Evolutionary conservation across 1,140 invertebrate genomes (phyloP).

Genomic region (Drosophila nannoptera): DNA sequence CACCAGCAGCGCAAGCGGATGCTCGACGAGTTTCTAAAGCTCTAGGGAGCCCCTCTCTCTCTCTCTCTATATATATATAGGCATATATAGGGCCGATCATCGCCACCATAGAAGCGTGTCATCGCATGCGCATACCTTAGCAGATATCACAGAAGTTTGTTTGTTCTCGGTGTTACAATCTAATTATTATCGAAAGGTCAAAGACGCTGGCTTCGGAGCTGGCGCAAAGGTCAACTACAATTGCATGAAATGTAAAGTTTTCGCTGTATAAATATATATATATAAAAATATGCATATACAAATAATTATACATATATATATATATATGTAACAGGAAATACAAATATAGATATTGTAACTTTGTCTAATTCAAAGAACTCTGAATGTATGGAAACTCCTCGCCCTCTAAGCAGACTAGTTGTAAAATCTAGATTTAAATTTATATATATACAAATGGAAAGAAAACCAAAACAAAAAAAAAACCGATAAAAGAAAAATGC

Average conservation of each 20-base stretch:
- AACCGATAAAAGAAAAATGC: slow-evolving; percentile 31
- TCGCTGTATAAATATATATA: slow-evolving; percentile 52
- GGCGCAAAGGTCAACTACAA: slow-evolving; percentile 52
- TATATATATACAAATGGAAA: slow-evolving; percentile 58
- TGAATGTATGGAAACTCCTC: slow-evolving; percentile 42
- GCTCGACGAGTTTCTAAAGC: slow-evolving; percentile 71
- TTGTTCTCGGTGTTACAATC: slow-evolving; percentile 68
- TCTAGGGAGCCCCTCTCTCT: slow-evolving; percentile 25
- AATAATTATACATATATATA: slow-evolving; percentile 15
- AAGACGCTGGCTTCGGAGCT: slow-evolving; percentile 34
- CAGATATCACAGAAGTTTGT: slow-evolving; percentile 69
- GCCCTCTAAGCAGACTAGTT: slow-evolving; percentile 38
- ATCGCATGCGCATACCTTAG: slow-evolving; percentile 33
- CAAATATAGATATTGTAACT: slow-evolving; percentile 1
- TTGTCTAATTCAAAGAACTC: slow-evolving; percentile 44
- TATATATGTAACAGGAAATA: slow-evolving; percentile 34
- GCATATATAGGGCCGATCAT: not conserved
- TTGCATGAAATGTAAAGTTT: slow-evolving; percentile 66
- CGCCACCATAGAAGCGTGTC: slow-evolving; percentile 2
- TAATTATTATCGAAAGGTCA: slow-evolving; percentile 42
- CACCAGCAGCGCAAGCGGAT: slow-evolving; percentile 74
- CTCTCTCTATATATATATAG: not conserved
- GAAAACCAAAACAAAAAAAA: slow-evolving; percentile 31
- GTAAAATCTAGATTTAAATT: no score
- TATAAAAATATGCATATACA: not conserved